Percentiles rank a stretch among this genome's conserved stretches.
Conservation (phyloP, 2,113 vertebrate genomes). For the Mixornis gularis region DNA sequence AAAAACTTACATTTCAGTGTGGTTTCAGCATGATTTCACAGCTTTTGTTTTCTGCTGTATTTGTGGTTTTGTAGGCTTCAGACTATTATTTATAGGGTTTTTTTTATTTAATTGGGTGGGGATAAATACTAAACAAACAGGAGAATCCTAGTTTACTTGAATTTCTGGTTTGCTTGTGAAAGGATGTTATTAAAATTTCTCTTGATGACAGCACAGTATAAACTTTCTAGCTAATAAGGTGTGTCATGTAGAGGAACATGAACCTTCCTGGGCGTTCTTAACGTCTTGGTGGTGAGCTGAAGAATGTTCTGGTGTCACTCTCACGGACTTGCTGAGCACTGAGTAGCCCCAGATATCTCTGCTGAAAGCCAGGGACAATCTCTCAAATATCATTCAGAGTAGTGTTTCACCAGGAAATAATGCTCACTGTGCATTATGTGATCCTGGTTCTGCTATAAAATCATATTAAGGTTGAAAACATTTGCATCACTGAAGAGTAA, state of each 20-base stretch:
- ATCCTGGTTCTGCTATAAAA: neutral
- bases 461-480: neutral
- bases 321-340: neutral
- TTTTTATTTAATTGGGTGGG: conserved; percentile 30
- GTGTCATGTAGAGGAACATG: conserved; percentile 20
- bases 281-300: neutral
- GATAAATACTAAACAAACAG: conserved; percentile 21
- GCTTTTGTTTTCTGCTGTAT: neutral
- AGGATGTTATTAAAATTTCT: conserved; percentile 39
- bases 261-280: neutral
- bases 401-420: neutral
- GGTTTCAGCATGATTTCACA: conserved; percentile 25
- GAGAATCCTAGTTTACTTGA: conserved; percentile 45
- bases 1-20: neutral
- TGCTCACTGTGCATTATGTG: neutral
- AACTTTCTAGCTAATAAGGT: conserved; percentile 15
- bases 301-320: neutral
- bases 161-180: conserved; percentile 62
- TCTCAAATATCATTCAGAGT: neutral
- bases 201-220: conserved; percentile 20
- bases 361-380: neutral
- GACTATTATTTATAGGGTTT: neutral
- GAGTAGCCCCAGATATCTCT: neutral
- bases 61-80: conserved; percentile 36
- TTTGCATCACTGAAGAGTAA: neutral